Evolutionary conservation across 30 jellyfish, hydroid and myxozoan genomes (phyloP).

Genomic region (Pelagia noctiluca): DNA sequence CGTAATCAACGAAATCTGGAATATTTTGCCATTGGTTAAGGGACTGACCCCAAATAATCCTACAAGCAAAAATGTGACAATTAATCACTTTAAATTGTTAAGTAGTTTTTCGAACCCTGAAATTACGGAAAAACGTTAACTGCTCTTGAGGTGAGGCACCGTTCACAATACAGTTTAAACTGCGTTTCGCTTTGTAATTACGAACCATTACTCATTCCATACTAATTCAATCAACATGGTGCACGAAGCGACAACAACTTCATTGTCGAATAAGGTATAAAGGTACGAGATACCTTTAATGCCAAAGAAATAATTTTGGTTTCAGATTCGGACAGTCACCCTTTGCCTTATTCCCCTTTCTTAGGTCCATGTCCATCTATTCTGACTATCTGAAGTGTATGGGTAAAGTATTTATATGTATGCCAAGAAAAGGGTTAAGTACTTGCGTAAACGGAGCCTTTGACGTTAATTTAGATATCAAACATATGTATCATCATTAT

Average conservation of each 20-base stretch:
- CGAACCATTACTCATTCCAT: background rate
- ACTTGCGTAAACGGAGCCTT: too few relatives aligned
- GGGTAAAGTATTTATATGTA: too few relatives aligned
- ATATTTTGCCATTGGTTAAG: background rate
- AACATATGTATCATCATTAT: background rate
- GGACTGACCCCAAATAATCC: background rate
- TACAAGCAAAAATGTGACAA: background rate
- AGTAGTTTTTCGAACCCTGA: background rate
- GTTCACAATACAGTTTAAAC: background rate
- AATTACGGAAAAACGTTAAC: background rate
- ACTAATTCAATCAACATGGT: background rate
- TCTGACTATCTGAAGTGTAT: background rate
- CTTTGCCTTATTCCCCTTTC: constrained; percentile 3
- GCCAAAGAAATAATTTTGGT: too few relatives aligned
- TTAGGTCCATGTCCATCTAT: background rate
- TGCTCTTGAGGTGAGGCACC: constrained; percentile 7
- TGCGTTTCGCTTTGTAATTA: background rate
- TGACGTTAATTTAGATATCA: too few relatives aligned
- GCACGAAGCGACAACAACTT: constrained; percentile 1
- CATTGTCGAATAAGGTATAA: background rate
- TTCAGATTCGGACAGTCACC: background rate
- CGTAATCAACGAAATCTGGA: background rate
- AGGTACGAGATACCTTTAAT: background rate
- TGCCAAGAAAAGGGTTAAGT: too few relatives aligned
- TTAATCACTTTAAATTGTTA: background rate